Evolutionary conservation across 2,113 vertebrate species (phyloP).

Genomic region (Hydrochoerus hydrochaeris): DNA sequence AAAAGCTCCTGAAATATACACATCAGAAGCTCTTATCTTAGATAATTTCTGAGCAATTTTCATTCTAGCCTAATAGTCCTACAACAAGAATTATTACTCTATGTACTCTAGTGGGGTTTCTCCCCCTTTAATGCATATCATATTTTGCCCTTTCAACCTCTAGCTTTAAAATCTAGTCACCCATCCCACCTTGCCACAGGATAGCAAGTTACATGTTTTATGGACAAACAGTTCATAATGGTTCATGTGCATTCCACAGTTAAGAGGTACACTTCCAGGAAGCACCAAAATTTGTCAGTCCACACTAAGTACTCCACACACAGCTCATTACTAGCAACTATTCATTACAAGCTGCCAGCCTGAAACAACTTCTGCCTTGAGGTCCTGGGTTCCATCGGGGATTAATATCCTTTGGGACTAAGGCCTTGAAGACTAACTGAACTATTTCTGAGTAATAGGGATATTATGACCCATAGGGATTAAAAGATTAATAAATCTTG

Average conservation of each 20-base stretch:
- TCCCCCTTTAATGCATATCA: slow-evolving; percentile 38
- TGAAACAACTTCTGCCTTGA: slow-evolving; percentile 40
- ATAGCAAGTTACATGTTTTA: slow-evolving; percentile 58
- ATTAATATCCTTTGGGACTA: slow-evolving; percentile 62
- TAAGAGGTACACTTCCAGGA: slow-evolving; percentile 3
- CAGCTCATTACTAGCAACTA: background rate
- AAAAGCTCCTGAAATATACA: slow-evolving; percentile 67
- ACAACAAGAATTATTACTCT: background rate
- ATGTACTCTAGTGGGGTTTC: background rate
- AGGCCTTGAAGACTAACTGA: slow-evolving; percentile 11
- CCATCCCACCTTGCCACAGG: background rate
- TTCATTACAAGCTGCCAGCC: slow-evolving; percentile 32
- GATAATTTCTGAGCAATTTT: slow-evolving; percentile 40
- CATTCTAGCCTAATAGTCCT: background rate
- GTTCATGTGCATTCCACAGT: background rate
- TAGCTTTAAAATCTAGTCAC: slow-evolving; percentile 47
- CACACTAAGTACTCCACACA: slow-evolving; percentile 43
- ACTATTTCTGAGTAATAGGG: slow-evolving; percentile 61
- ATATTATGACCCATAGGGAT: slow-evolving; percentile 35
- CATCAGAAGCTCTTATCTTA: background rate
- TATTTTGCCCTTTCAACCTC: slow-evolving; percentile 47
- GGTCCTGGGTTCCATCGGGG: slow-evolving; percentile 43
- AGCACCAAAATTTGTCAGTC: slow-evolving; percentile 43
- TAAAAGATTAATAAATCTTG: slow-evolving; percentile 42
- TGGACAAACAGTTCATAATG: slow-evolving; percentile 28